phyloP scores from a whole-genome alignment of 2,888 invertebrate genomes.

The Lasius fuliginosus region DNA sequence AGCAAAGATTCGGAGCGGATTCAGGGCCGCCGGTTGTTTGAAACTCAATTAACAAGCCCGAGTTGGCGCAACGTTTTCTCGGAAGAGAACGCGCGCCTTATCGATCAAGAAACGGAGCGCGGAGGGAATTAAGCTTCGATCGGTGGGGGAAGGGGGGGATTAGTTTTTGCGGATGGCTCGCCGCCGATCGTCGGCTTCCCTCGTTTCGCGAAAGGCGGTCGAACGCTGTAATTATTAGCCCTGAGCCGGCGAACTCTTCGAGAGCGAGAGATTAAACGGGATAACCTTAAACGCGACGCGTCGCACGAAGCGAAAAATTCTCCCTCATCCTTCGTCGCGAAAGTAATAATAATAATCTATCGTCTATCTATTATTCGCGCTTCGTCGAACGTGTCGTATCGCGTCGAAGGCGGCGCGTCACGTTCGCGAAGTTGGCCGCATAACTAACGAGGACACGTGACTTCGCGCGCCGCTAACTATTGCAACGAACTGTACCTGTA shows the following conservation, averaged over 20 bases:
- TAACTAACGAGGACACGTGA: slow-evolving; percentile 53
- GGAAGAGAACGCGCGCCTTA: slow-evolving; percentile 46
- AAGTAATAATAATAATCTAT: slow-evolving; percentile 24
- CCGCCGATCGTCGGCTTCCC: slow-evolving; percentile 23
- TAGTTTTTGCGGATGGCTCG: slow-evolving; percentile 52
- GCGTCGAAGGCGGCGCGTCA: slow-evolving; percentile 36
- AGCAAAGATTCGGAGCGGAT: slow-evolving; percentile 55
- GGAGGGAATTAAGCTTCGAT: slow-evolving; percentile 54
- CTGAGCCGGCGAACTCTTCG: not conserved
- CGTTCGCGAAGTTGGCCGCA: slow-evolving; percentile 42
- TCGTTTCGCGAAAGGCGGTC: slow-evolving; percentile 26
- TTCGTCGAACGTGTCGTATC: slow-evolving; percentile 12
- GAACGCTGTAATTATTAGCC: slow-evolving; percentile 37
- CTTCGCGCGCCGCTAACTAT: slow-evolving; percentile 46
- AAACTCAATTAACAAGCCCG: slow-evolving; percentile 48
- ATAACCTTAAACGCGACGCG: slow-evolving; percentile 29
- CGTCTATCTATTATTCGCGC: slow-evolving; percentile 19
- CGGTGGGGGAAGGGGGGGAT: slow-evolving; percentile 10
- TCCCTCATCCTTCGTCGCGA: not conserved
- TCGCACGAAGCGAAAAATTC: not conserved
- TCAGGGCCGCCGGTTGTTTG: slow-evolving; percentile 48
- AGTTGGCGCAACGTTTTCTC: slow-evolving; percentile 45
- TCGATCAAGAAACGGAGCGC: slow-evolving; percentile 51
- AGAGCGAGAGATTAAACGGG: slow-evolving; percentile 25
- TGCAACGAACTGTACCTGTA: slow-evolving; percentile 1